Evolutionary conservation across 2,113 vertebrate species (phyloP).

Genomic region (Microtus ochrogaster): DNA sequence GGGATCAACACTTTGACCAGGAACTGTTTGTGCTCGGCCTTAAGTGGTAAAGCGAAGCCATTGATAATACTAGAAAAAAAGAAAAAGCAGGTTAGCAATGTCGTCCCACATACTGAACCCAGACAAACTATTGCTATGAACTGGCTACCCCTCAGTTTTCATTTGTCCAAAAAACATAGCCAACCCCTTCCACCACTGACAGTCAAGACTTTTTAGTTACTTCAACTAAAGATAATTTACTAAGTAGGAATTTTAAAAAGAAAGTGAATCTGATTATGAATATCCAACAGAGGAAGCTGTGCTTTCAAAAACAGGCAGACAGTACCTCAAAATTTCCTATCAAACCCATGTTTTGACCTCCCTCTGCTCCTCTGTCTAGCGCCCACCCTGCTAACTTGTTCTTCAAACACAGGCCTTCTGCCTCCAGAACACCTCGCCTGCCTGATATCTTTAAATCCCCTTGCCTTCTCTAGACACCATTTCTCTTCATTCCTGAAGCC

Average conservation of each 20-base stretch:
- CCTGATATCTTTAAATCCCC: neutral
- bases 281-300: neutral
- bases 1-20: conserved; percentile 99
- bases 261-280: conserved; percentile 14
- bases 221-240: neutral
- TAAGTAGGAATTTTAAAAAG: neutral
- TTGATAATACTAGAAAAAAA: conserved; percentile 96
- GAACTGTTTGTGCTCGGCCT: conserved; percentile 99
- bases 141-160: conserved; percentile 6
- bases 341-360: neutral
- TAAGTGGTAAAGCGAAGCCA: conserved; percentile 99
- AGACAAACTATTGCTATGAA: neutral
- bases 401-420: neutral
- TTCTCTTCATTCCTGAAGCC: neutral
- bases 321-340: neutral
- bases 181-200: neutral
- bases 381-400: neutral
- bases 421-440: neutral
- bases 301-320: neutral
- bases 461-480: neutral
- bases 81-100: conserved; percentile 78
- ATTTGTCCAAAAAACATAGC: neutral
- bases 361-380: neutral
- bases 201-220: conserved; percentile 12
- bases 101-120: conserved; percentile 36